These are phyloP conservation scores for Fissipunctia ypsillon DNA, from an alignment of 2,888 invertebrate species.

Conservation along the genomic window DNA sequence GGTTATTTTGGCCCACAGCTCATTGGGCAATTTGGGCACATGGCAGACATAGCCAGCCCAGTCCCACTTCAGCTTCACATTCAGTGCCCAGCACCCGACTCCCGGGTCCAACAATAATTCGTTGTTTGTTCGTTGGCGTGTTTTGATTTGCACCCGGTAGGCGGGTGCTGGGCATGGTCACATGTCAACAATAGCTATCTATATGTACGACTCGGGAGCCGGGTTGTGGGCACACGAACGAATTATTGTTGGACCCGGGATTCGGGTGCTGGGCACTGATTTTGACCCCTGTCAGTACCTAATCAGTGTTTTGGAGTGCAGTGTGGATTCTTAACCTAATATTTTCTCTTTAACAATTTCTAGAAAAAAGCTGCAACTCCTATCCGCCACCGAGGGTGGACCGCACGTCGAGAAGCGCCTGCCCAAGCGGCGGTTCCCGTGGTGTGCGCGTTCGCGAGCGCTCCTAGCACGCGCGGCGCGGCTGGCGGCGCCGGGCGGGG, in stretches of 20 bases:
- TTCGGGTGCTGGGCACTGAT: no score
- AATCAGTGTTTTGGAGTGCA: background rate
- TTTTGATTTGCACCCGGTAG: no score
- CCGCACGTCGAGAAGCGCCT: constrained; percentile 90
- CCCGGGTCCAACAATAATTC: no score
- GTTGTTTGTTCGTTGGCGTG: no score
- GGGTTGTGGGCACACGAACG: no score
- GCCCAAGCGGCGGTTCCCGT: constrained; percentile 93
- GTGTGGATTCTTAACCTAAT: background rate
- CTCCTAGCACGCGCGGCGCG: constrained; percentile 68
- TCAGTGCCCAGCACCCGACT: no score
- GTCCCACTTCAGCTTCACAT: background rate
- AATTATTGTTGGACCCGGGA: no score
- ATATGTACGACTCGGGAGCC: no score
- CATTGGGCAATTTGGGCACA: background rate
- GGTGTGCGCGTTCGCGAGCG: constrained; percentile 87
- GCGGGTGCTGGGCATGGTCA: no score
- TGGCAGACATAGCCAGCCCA: background rate
- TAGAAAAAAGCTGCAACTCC: constrained; percentile 84
- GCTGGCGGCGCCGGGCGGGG: constrained; percentile 68
- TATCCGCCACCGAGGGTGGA: constrained; percentile 79
- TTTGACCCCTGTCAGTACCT: background rate
- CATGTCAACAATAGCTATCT: no score
- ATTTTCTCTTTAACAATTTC: background rate
- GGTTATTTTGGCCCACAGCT: background rate